Percentiles rank a stretch among this genome's conserved stretches.
phyloP scores from a whole-genome alignment of 1,140 invertebrate species.

The Neodiprion virginianus region DNA sequence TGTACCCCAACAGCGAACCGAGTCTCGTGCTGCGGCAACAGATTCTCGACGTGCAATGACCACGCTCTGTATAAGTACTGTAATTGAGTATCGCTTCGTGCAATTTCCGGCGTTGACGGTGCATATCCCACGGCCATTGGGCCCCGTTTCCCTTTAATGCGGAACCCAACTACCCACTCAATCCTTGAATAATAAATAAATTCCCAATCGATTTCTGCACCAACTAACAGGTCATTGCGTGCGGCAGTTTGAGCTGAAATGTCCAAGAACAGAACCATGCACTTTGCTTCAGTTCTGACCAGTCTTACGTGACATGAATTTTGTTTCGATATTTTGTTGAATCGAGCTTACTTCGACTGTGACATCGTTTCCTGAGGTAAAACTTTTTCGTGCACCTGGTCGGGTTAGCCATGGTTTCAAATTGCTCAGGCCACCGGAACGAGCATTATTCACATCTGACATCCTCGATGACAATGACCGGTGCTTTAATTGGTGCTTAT shows the following conservation, averaged over 20 bases:
- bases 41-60: neutral
- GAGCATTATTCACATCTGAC: neutral
- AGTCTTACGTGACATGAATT: too few relatives aligned
- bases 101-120: conserved; percentile 4
- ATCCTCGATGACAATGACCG: neutral
- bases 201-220: too few relatives aligned
- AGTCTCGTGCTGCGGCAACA: neutral
- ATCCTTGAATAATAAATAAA: conserved; percentile 14
- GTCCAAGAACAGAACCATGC: too few relatives aligned
- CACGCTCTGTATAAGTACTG: conserved; percentile 4
- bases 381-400: too few relatives aligned
- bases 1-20: neutral
- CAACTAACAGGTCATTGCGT: too few relatives aligned
- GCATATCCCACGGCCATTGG: conserved; percentile 12
- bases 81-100: neutral
- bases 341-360: too few relatives aligned
- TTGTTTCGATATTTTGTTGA: too few relatives aligned
- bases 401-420: neutral
- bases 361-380: too few relatives aligned
- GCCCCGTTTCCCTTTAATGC: neutral
- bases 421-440: neutral
- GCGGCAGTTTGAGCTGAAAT: too few relatives aligned
- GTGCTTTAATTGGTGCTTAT: neutral
- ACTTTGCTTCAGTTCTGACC: too few relatives aligned
- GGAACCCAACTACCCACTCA: conserved; percentile 19